Base-by-base conservation (phyloP, 2,888 invertebrate genomes). In the Conops quadrifasciatus region DNA sequence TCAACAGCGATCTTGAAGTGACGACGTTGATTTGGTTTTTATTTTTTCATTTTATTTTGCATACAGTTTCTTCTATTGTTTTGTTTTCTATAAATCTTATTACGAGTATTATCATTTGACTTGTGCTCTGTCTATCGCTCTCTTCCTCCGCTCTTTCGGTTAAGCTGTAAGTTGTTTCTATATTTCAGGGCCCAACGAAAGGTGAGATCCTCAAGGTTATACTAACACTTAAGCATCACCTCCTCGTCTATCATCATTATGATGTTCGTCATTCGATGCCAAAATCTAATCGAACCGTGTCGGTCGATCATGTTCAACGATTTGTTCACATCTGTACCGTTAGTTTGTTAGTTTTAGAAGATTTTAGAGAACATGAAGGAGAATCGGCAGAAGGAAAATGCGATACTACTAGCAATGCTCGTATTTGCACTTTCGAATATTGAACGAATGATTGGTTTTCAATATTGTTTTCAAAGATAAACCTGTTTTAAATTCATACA, bases 171-270 rank as follows among this genome's bases (percentile, higher is more conserved):
- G 9, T 36, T 36, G 36, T 36, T n/a, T n/a, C 43, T 30, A 43
- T 62, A 36, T 74, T 72, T 73, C 71, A 75, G 71, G 71, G 72
- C 71, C 72, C 70, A 74, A 72, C 70, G 80, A 78, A 79, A 81
- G 74, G 75, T 75, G 78, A 80, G 77, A 78, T 73, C 69, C 68
- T 76, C 79, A 77, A 80, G 80, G 77, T 76, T 75, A 70, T 65
- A 65, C 53, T 28, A 36, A 4, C 36, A 7, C 5, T 36, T 36
- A 36, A 9, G 9, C 36, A 36, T 36, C 9, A 7, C 9, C 9
- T 36, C 36, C 9, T 36, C 36, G 9, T 51, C 19, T 51, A 5
- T 19, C 51, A 19, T 15, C 21, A 36, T 19, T 26, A 24, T 36
- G 36, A 36, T 36, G 36, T 36, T 15, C 28, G 65, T 43, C 30